These are phyloP conservation scores for Rutilus rutilus DNA, from an alignment of 2,113 vertebrate species.

Conservation along the genomic window DNA sequence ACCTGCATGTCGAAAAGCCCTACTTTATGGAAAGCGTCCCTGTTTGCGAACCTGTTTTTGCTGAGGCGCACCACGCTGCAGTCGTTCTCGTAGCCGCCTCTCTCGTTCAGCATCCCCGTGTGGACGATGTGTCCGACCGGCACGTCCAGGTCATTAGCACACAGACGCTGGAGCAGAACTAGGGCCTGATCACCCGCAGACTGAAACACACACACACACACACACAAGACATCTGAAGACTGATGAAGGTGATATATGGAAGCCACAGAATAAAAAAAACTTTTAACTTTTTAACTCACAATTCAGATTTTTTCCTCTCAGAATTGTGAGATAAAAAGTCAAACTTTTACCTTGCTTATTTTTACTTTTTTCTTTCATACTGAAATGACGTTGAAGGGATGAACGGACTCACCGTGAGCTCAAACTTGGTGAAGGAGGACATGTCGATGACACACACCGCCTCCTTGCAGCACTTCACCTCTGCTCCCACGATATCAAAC, in stretches of 20 bases:
- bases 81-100: conserved; percentile 95
- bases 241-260: not conserved
- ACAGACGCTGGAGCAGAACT: conserved; percentile 88
- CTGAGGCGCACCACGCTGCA: conserved; percentile 93
- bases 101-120: conserved; percentile 95
- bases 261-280: too few relatives aligned
- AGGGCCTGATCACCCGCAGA: conserved; percentile 89
- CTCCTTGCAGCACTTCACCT: conserved; percentile 98
- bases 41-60: conserved; percentile 86
- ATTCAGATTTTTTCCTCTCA: too few relatives aligned
- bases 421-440: conserved; percentile 99
- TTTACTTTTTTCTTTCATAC: too few relatives aligned
- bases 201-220: conserved; percentile 60
- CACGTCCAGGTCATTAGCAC: conserved; percentile 94
- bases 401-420: conserved; percentile 88
- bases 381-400: too few relatives aligned
- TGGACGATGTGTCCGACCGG: conserved; percentile 96
- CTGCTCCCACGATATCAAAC: conserved; percentile 96
- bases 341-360: too few relatives aligned
- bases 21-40: not conserved
- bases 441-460: conserved; percentile 97
- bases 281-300: too few relatives aligned
- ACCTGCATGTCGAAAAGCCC: not conserved
- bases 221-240: not conserved
- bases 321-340: too few relatives aligned